phyloP scores from a whole-genome alignment of 1,140 invertebrate genomes.

The Amphibalanus amphitrite region DNA sequence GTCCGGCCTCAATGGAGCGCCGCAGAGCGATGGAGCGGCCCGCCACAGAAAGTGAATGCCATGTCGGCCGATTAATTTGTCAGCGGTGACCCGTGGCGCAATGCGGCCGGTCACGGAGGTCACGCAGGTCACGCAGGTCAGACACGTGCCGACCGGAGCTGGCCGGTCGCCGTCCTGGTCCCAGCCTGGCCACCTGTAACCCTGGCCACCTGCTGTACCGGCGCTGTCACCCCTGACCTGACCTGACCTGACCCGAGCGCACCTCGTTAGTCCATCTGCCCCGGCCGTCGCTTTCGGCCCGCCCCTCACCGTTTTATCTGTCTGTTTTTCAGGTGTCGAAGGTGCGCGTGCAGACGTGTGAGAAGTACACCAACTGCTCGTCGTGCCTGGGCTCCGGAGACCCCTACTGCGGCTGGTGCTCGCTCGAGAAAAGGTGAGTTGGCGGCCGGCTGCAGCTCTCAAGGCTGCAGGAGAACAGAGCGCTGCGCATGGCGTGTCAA shows the following conservation, averaged over 20 bases:
- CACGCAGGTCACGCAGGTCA: background rate
- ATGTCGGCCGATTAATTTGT: background rate
- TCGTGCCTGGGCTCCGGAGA: slow-evolving; percentile 78
- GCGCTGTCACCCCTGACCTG: too few relatives aligned
- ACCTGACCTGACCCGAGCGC: background rate
- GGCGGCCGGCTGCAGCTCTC: too few relatives aligned
- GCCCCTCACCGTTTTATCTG: slow-evolving; percentile 8
- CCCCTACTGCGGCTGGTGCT: slow-evolving; percentile 97
- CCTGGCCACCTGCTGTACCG: too few relatives aligned
- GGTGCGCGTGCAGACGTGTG: slow-evolving; percentile 81
- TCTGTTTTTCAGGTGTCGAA: slow-evolving; percentile 52
- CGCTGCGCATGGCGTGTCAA: too few relatives aligned
- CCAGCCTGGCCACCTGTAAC: too few relatives aligned
- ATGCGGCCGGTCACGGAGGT: background rate
- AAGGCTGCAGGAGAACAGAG: too few relatives aligned
- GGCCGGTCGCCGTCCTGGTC: background rate
- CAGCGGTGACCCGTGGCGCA: background rate
- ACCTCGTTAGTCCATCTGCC: background rate
- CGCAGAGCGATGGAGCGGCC: too few relatives aligned
- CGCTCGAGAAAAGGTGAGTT: slow-evolving; percentile 64
- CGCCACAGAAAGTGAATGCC: slow-evolving; percentile 1
- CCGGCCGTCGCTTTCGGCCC: too few relatives aligned
- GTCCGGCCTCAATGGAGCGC: background rate
- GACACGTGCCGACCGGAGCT: background rate
- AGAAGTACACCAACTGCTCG: slow-evolving; percentile 69